Base-by-base conservation (phyloP, 2,888 invertebrate species). In the Epinotia ramella region DNA sequence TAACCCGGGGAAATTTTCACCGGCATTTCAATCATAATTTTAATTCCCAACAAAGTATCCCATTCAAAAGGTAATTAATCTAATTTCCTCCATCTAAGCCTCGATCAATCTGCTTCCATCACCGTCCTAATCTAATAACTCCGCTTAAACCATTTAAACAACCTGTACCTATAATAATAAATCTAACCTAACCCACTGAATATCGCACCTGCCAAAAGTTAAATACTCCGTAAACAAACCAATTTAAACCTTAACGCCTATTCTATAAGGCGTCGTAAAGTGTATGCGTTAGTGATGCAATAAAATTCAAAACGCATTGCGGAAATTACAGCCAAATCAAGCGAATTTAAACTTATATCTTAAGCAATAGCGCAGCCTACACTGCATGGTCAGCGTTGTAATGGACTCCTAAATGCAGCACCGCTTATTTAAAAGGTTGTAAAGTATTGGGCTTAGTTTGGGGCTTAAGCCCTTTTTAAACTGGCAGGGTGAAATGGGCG, bases 81-180 rank as follows among this genome's bases (percentile, higher is more conserved):
- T 46, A 60, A 69, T 60, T 20, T 16, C 64, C 44, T 33, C 16
- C 62, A 20, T 68, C 24, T 69, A 60, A 69, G 60, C 70, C n/a
- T 12, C 74, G 78, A 83, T 83, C 81, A 77, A 81, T 82, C 82
- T 81, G 77, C 77, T 79, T 76, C 78, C 79, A 77, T 80, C 80
- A 78, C 73, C 84, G 81, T 59, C 79, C 82, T 90, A 91, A 91
- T 91, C 89, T 86, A 86, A 84, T 86, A 86, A 84, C 84, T 86
- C 84, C 83, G 87, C 88, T 91, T 91, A 90, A 91, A 90, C 90
- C 89, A 86, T 91, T 89, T 88, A 87, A 87, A 89, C 87, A 87
- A 86, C 87, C 84, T 91, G 92, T 92, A 59, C 69, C 69, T 69
- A 91, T 89, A 86, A 92, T 87, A 89, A 89, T 90, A 89, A 92